phyloP scores from a whole-genome alignment of 2,888 invertebrate genomes.

The Meiosimyza platycephala region DNA sequence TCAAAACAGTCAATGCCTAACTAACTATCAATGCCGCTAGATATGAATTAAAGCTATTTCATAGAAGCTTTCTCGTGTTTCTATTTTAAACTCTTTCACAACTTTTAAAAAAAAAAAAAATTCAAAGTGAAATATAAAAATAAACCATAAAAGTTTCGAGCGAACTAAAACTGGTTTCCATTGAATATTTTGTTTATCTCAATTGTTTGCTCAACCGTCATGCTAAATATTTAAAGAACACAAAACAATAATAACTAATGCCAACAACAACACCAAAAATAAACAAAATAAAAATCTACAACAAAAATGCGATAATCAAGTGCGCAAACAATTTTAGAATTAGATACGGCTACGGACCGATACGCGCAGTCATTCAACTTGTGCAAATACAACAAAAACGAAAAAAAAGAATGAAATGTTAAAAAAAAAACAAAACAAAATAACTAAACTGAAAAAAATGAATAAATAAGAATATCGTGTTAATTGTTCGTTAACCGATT shows the following conservation, averaged over 20 bases:
- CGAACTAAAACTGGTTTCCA: background rate
- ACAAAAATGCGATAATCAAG: constrained; percentile 19
- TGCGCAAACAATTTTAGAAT: constrained; percentile 30
- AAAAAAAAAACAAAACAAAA: background rate
- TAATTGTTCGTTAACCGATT: constrained; percentile 12
- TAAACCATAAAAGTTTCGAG: no score
- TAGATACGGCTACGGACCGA: constrained; percentile 23
- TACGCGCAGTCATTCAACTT: constrained; percentile 23
- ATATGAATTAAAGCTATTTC: no score
- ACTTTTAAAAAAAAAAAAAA: no score
- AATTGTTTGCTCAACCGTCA: background rate
- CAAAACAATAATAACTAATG: no score
- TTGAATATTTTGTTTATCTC: background rate
- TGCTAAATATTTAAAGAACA: background rate
- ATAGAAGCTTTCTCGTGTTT: no score
- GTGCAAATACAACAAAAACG: constrained; percentile 3
- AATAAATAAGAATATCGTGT: background rate
- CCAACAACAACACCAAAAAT: no score
- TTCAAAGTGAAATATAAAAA: no score
- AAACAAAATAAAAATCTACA: background rate
- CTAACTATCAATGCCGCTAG: no score
- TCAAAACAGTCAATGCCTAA: no score
- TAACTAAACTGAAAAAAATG: background rate
- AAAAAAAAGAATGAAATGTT: background rate
- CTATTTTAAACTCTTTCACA: no score